A percentile compares a stretch with the other conserved stretches of the same genome.
Conservation (phyloP, 2,888 invertebrate species). For the Microchrysa polita region DNA sequence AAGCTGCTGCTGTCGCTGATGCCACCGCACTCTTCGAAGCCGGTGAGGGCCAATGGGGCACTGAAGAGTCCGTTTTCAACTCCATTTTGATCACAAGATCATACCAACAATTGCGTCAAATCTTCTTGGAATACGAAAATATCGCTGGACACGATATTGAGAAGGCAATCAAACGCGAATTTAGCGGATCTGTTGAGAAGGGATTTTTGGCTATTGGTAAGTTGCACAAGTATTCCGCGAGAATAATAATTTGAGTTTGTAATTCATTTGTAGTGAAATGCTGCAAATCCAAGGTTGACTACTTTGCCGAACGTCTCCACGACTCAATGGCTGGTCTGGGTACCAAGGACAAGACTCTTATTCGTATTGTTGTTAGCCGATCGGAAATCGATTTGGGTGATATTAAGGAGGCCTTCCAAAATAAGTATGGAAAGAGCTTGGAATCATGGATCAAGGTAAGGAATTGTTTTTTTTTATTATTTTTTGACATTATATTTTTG, state of each 20-base stretch:
- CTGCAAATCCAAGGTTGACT: constrained; percentile 89
- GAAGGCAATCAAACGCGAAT: constrained; percentile 85
- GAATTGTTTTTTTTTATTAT: neutral
- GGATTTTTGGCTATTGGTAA: constrained; percentile 89
- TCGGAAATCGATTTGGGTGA: constrained; percentile 92
- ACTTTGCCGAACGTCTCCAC: constrained; percentile 90
- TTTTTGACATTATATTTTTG: constrained; percentile 5
- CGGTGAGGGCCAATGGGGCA: constrained; percentile 88
- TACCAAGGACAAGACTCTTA: constrained; percentile 90
- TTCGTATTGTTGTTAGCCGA: constrained; percentile 90
- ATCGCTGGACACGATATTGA: constrained; percentile 85
- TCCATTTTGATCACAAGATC: constrained; percentile 86
- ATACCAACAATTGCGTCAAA: constrained; percentile 86
- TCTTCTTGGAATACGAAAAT: constrained; percentile 86
- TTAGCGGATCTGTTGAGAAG: constrained; percentile 86
- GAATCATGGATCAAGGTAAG: constrained; percentile 88
- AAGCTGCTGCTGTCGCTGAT: constrained; percentile 81
- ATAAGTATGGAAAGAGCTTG: constrained; percentile 82
- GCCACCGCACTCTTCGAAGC: constrained; percentile 81
- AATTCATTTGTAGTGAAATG: constrained; percentile 75
- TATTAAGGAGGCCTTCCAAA: constrained; percentile 89
- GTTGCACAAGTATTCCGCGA: constrained; percentile 3
- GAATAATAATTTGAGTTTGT: neutral
- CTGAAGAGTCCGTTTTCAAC: constrained; percentile 90
- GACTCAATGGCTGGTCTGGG: constrained; percentile 88